These are phyloP conservation scores for Passer domesticus DNA, from an alignment of 2,113 vertebrate genomes.

Conservation along the genomic window DNA sequence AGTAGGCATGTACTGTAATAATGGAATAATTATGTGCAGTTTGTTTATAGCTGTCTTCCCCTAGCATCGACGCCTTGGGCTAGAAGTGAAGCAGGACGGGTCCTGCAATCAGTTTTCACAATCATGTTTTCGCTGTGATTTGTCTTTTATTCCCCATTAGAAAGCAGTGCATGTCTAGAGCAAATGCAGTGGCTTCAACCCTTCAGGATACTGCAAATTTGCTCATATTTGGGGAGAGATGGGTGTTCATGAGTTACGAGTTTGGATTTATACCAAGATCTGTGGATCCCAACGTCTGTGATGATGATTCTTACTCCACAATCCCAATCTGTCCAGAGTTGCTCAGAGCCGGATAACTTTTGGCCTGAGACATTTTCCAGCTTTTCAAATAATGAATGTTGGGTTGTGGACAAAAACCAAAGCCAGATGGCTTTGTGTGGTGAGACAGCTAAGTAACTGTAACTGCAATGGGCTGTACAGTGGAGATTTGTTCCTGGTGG, in stretches of 20 bases:
- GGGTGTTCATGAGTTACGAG: background rate
- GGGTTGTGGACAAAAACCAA: constrained; percentile 19
- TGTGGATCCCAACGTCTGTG: background rate
- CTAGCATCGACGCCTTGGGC: constrained; percentile 35
- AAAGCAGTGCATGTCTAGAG: constrained; percentile 18
- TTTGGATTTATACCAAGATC: background rate
- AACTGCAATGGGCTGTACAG: background rate
- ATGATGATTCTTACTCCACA: background rate
- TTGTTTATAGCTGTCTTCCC: constrained; percentile 67
- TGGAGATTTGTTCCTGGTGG: background rate
- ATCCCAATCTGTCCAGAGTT: background rate
- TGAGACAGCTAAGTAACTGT: background rate
- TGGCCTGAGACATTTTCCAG: background rate
- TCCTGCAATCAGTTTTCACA: constrained; percentile 64
- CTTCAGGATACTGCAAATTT: background rate
- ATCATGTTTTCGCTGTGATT: background rate
- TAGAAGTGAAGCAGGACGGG: constrained; percentile 57
- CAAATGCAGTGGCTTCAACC: background rate
- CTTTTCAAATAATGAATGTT: background rate
- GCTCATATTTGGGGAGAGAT: background rate
- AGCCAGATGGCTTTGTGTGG: constrained; percentile 21
- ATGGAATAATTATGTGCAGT: constrained; percentile 62
- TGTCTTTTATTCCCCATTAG: constrained; percentile 44
- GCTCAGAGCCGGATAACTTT: background rate
- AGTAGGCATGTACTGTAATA: constrained; percentile 60